Evolutionary conservation across 2,888 invertebrate species (phyloP), one percentile per base, ranked within the genome.

Genomic region (Nycteola revayana): DNA sequence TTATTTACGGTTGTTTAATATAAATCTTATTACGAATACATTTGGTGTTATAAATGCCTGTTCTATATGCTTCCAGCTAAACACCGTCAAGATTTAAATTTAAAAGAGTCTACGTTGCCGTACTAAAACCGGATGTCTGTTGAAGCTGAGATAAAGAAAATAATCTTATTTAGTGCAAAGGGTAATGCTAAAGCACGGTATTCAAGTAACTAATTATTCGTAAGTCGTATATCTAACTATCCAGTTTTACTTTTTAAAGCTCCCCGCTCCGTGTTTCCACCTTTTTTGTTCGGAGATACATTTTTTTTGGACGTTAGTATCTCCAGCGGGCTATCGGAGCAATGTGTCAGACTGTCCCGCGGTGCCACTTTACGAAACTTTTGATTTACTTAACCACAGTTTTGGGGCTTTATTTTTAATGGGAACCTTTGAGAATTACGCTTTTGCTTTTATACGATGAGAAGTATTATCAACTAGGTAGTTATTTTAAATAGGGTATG

Each of bases 311-410:
- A 28, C 36, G 27, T 49, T 25, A 50, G n/a, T 73, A 74, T 75
- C 75, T 66, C 50, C 26, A 32, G 47, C 41, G 41, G 50, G 56
- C 51, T 76, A 79, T 81, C 77, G 48, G 46, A 37, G 69, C 68
- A 57, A 78, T 78, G 64, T 70, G 71, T 79, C 75, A 63, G 60
- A 39, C 62, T 55, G 71, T 66, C 72, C 62, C 61, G 59, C 67
- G 66, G 75, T 70, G 67, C 66, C 67, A 66, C 66, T 79, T 73
- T 71, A 69, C 56, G 60, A 56, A 75, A 72, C 71, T 70, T 74
- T 76, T 71, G 70, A 73, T 73, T 71, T 72, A 75, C 67, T 71
- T 59, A 47, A 44, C 46, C 53, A 47, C 40, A 50, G 43, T 55
- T 57, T 50, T 25, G 28, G 36, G 38, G 41, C 35, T 48, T 59